A percentile compares a stretch with the other conserved stretches of the same genome.
phyloP scores from a whole-genome alignment of 2,113 vertebrate species.

The Charadrius vociferus region DNA sequence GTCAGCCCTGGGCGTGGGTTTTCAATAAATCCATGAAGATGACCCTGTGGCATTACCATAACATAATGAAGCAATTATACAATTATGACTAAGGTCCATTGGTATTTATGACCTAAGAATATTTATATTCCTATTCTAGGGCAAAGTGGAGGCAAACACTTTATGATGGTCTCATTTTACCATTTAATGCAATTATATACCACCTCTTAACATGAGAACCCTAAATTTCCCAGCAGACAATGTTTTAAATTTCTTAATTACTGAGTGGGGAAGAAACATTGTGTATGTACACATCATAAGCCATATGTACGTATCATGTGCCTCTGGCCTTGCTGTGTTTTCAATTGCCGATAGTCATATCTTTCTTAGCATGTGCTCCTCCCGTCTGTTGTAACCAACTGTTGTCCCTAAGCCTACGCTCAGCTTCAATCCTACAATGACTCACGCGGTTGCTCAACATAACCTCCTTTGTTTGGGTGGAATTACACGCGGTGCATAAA shows the following conservation, averaged over 20 bases:
- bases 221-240: background rate
- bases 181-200: background rate
- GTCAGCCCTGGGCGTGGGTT: background rate
- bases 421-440: background rate
- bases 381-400: constrained; percentile 27
- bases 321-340: constrained; percentile 4
- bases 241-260: background rate
- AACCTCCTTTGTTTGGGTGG: constrained; percentile 41
- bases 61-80: background rate
- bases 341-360: background rate
- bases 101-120: constrained; percentile 4
- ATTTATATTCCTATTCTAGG: background rate
- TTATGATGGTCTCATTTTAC: background rate
- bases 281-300: background rate
- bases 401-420: background rate
- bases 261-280: background rate
- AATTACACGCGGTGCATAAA: background rate
- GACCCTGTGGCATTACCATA: background rate
- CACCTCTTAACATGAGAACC: background rate
- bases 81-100: background rate
- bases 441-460: constrained; percentile 35
- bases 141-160: background rate
- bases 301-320: background rate
- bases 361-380: constrained; percentile 38
- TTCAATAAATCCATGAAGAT: background rate